Base-by-base conservation (phyloP, 53 echinoderm and acorn worm species). In the Holothuria leucospilota region DNA sequence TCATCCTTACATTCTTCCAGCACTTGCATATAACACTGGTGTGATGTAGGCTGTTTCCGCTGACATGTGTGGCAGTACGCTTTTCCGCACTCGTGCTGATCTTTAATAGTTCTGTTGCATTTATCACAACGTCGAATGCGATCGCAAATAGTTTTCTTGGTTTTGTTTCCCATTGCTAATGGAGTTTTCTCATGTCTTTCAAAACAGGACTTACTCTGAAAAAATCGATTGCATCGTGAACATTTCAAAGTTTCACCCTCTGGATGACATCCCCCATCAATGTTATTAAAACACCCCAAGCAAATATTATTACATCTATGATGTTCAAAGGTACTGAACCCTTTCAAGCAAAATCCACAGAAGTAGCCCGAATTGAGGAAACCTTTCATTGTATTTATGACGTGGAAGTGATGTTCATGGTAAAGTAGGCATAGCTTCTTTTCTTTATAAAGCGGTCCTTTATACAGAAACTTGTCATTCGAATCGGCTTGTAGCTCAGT, bases 311-410 rank as follows among this genome's bases (percentile, higher is more conserved):
- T 68, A 56, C 91, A 94, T 25, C 18, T 82, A 39, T 94, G 94
- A 25, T 82, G 53, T 59, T 63, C 21, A 28, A 77, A 81, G 39
- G 18, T 70, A 13, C 84, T 78, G 39, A 84, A 92, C 2, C 92
- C 92, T 79, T 73, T 87, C 2, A 90, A 64, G 80, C 94, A 94
- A 1, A 29, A 34, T 18, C 80, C 64, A 21, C 94, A 92, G 63
- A 92, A 94, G 30, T 90, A 92, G 20, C 39, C 70, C 0, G 68
- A 38, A 20, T 67, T 41, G 5, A 87, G 59, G 51, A 94, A 90
- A 1, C 65, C 85, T 16, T 62, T 62, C 67, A 87, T 87, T 56
- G 81, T 51, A 1, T 71, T 84, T 21, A 90, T 90, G 62, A 93
- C 72, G 41, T 90, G 77, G 29, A 71, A 93, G 30, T 93, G 88